These are phyloP conservation scores for Leptodirus hochenwartii DNA, from an alignment of 2,888 invertebrate genomes.

Conservation along the genomic window DNA sequence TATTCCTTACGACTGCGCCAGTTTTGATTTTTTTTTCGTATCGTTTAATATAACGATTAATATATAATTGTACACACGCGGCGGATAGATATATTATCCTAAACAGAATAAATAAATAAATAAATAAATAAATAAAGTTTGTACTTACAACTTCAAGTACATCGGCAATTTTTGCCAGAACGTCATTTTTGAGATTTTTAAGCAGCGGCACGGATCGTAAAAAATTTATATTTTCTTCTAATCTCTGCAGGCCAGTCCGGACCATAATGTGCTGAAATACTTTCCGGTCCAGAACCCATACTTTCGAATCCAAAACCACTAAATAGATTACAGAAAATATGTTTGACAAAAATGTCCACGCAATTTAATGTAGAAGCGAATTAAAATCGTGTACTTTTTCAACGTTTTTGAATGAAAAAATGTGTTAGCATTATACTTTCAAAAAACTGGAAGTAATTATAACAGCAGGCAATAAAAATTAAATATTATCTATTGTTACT, in stretches of 20 bases:
- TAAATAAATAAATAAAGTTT: too few relatives aligned
- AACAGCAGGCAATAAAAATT: too few relatives aligned
- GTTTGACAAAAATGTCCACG: not conserved
- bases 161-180: conserved; percentile 49
- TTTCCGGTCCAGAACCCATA: conserved; percentile 49
- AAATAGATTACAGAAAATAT: conserved; percentile 16
- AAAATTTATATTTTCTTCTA: conserved; percentile 47
- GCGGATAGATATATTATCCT: not conserved
- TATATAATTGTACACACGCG: conserved; percentile 2
- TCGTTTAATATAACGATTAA: too few relatives aligned
- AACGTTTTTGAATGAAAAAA: too few relatives aligned
- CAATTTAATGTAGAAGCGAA: too few relatives aligned
- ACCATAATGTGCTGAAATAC: conserved; percentile 57
- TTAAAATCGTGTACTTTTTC: too few relatives aligned
- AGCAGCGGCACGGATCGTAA: conserved; percentile 43
- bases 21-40: too few relatives aligned
- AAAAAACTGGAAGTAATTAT: too few relatives aligned
- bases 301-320: conserved; percentile 41
- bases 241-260: conserved; percentile 44
- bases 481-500: too few relatives aligned
- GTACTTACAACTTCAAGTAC: conserved; percentile 45
- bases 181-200: conserved; percentile 34
- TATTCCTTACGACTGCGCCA: too few relatives aligned
- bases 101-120: conserved; percentile 1
- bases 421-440: too few relatives aligned